A percentile compares a stretch with the other conserved stretches of the same genome.
These are phyloP conservation scores for Hyposoter didymator DNA, from an alignment of 2,888 invertebrate genomes.

Conservation along the genomic window DNA sequence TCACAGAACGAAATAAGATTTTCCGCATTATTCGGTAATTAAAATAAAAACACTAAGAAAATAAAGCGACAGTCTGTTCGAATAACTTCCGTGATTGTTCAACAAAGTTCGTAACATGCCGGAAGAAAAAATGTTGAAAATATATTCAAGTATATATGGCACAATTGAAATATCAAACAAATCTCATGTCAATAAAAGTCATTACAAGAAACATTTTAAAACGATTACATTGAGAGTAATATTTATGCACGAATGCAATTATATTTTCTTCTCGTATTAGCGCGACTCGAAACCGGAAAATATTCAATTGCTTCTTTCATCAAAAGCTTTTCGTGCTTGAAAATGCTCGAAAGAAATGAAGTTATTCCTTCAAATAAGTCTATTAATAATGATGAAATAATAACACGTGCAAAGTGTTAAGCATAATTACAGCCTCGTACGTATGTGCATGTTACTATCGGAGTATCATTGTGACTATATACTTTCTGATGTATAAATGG, in stretches of 20 bases:
- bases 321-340: not conserved
- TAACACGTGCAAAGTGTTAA: constrained; percentile 53
- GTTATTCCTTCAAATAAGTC: not conserved
- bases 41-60: not conserved
- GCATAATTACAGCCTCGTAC: constrained; percentile 25
- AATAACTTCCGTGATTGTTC: not conserved
- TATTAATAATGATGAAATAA: constrained; percentile 32
- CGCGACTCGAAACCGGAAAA: not conserved
- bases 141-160: not conserved
- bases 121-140: not conserved
- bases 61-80: not conserved
- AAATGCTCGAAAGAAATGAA: not conserved
- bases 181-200: not conserved
- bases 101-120: not conserved
- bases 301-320: not conserved
- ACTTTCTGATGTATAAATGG: not conserved
- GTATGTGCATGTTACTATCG: not conserved
- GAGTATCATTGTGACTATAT: not conserved
- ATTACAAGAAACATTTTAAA: not conserved
- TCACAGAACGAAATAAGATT: not conserved
- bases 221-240: not conserved
- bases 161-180: not conserved
- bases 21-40: not conserved
- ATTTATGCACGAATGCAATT: not conserved
- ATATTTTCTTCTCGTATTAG: not conserved